These are phyloP conservation scores for Halcyon leucocephala DNA, from an alignment of 2,797 vertebrate species.

Conservation along the genomic window DNA sequence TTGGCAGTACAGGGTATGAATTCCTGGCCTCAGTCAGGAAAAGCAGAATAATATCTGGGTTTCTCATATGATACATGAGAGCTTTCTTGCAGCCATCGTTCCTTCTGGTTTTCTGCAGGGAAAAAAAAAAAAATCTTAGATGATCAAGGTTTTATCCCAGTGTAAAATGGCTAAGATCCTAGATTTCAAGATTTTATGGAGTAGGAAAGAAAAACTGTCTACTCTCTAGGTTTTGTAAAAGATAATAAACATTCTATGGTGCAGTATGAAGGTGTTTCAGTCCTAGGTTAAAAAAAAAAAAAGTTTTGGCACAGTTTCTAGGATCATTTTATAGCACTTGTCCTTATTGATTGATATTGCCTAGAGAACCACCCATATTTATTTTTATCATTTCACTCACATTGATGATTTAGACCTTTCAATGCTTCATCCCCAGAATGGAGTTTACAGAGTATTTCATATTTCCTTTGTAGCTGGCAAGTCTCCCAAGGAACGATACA, in stretches of 20 bases:
- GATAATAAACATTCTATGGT: neutral
- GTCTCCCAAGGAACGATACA: neutral
- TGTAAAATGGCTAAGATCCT: neutral
- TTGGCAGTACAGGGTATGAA: neutral
- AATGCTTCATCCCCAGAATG: neutral
- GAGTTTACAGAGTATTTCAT: neutral
- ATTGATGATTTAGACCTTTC: neutral
- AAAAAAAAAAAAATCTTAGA: neutral
- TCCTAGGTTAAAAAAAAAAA: neutral
- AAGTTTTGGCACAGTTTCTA: neutral
- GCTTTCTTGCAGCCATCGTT: neutral
- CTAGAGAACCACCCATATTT: neutral
- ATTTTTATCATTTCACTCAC: neutral
- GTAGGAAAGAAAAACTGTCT: neutral
- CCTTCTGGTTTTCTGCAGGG: neutral
- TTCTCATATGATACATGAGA: neutral
- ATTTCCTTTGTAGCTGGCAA: neutral
- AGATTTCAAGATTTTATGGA: neutral
- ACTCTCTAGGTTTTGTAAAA: neutral
- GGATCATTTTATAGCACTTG: neutral
- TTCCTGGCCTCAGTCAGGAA: neutral
- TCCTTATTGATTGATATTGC: neutral
- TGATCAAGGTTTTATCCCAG: neutral
- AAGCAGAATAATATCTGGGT: neutral
- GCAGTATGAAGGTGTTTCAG: neutral